phyloP scores from a whole-genome alignment of 2,888 invertebrate genomes.

The Blomia tropicalis region DNA sequence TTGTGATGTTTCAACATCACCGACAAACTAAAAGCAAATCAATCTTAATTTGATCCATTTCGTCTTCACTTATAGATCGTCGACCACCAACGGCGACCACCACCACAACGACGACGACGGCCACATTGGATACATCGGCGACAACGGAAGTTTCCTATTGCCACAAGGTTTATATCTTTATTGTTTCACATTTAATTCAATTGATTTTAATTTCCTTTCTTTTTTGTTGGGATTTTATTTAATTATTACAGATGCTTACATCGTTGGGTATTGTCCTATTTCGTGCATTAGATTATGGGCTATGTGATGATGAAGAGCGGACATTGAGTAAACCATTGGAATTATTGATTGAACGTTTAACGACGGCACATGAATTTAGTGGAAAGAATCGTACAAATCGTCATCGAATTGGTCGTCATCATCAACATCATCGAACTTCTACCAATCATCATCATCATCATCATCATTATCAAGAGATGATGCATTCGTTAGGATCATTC shows the following conservation, averaged over 20 bases:
- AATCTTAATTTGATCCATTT: too few relatives aligned
- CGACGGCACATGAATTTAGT: slow-evolving; percentile 3
- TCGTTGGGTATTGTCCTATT: slow-evolving; percentile 69
- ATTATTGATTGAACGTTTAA: slow-evolving; percentile 49
- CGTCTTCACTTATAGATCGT: too few relatives aligned
- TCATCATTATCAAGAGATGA: neutral
- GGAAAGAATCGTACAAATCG: neutral
- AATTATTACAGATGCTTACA: slow-evolving; percentile 50
- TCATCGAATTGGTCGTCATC: neutral
- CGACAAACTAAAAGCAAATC: too few relatives aligned
- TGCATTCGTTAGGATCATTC: slow-evolving; percentile 5
- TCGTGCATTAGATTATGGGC: slow-evolving; percentile 72
- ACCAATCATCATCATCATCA: neutral
- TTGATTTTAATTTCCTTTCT: neutral
- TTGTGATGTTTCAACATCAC: too few relatives aligned
- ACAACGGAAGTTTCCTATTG: too few relatives aligned
- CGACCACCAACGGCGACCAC: too few relatives aligned
- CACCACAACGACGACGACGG: too few relatives aligned
- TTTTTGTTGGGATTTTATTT: too few relatives aligned
- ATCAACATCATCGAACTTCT: neutral
- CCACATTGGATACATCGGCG: too few relatives aligned
- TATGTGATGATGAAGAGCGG: slow-evolving; percentile 67
- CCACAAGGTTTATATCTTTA: neutral
- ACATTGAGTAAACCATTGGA: slow-evolving; percentile 69
- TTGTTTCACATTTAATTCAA: neutral